Evolutionary conservation across 2,888 invertebrate genomes (phyloP).

Genomic region (Dolomedes plantarius): DNA sequence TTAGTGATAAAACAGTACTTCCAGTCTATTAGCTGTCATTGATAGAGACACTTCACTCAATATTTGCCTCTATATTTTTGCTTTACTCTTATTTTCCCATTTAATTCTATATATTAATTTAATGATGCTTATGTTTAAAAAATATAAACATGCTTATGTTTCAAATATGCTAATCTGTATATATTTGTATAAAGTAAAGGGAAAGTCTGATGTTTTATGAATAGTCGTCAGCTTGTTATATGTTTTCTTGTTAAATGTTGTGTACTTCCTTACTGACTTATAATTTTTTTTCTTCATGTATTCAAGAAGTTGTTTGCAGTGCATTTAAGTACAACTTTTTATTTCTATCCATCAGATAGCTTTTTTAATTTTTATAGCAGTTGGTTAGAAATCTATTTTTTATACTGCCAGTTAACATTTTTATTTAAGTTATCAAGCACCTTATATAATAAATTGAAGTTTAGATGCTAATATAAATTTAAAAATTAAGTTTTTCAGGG

Average conservation of each 20-base stretch:
- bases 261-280: neutral
- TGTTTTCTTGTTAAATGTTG: conserved; percentile 12
- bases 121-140: too few species aligned
- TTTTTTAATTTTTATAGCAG: too few species aligned
- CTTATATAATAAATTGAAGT: too few species aligned
- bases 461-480: too few species aligned
- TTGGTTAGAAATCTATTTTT: too few species aligned
- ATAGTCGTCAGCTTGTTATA: neutral
- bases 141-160: too few species aligned
- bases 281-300: neutral
- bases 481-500: too few species aligned
- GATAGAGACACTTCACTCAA: neutral
- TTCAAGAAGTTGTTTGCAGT: conserved; percentile 14
- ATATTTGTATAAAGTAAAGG: neutral
- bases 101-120: too few species aligned
- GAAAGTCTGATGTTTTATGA: conserved; percentile 3
- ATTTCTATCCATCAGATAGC: too few species aligned
- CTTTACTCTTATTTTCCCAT: too few species aligned
- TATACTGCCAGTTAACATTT: too few species aligned
- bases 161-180: neutral
- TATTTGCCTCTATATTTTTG: neutral
- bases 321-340: neutral
- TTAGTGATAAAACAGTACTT: conserved; percentile 3
- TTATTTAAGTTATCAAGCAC: too few species aligned
- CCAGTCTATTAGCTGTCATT: neutral